Evolutionary conservation across 2,888 invertebrate genomes (phyloP).

Genomic region (Emmelina monodactyla): DNA sequence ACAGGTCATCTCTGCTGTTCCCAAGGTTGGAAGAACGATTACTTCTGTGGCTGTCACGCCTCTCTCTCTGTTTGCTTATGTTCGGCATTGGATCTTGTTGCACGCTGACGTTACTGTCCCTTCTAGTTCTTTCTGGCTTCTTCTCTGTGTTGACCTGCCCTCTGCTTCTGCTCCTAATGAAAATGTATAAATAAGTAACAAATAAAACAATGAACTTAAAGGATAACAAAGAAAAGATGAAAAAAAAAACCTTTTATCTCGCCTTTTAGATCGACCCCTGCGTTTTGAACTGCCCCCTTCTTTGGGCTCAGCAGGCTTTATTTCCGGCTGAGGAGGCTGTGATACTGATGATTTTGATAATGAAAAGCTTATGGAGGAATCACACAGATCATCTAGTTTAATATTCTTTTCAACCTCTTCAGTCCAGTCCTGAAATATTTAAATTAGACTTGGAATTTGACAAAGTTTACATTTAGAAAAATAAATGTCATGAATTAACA

Average conservation of each 20-base stretch:
- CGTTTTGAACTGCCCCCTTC: constrained; percentile 39
- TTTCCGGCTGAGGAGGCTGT: no score
- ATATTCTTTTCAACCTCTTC: constrained; percentile 60
- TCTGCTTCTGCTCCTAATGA: constrained; percentile 56
- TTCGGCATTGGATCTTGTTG: constrained; percentile 37
- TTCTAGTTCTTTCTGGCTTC: constrained; percentile 39
- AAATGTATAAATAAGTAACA: no score
- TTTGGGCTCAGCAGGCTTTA: constrained; percentile 38
- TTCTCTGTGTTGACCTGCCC: constrained; percentile 45
- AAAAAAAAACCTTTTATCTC: neutral
- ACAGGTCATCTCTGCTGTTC: constrained; percentile 54
- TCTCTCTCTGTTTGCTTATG: constrained; percentile 42
- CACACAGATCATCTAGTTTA: constrained; percentile 46
- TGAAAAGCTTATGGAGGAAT: constrained; percentile 42
- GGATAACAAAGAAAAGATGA: constrained; percentile 2
- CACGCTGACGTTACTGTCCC: constrained; percentile 45
- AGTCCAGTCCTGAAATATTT: constrained; percentile 47
- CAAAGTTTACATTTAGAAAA: neutral
- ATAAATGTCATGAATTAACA: no score
- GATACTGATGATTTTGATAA: constrained; percentile 17
- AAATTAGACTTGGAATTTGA: neutral
- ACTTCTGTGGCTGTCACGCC: constrained; percentile 50
- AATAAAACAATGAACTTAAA: neutral
- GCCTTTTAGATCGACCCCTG: constrained; percentile 55
- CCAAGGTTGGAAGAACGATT: constrained; percentile 55